These are phyloP conservation scores for Leptosomus discolor DNA, from an alignment of 2,113 vertebrate genomes.

Conservation along the genomic window DNA sequence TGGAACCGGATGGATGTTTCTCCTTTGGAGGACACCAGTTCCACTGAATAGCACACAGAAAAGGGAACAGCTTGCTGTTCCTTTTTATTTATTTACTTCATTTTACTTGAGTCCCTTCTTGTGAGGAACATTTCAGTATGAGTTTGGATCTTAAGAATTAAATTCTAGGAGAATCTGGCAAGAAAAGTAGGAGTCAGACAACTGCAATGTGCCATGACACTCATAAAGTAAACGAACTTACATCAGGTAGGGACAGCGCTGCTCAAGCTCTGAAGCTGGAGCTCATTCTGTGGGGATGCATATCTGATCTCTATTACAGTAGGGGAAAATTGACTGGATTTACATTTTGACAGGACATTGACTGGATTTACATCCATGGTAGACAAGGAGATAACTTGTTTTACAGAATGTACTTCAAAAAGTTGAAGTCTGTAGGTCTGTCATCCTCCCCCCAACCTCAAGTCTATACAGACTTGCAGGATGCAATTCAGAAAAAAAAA, in stretches of 20 bases:
- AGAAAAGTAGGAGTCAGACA: not conserved
- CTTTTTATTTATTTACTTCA: not conserved
- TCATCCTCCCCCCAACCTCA: rapidly evolving
- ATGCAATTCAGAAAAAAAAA: not conserved
- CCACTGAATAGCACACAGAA: not conserved
- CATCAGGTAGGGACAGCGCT: not conserved
- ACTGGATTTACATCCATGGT: not conserved
- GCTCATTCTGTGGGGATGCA: not conserved
- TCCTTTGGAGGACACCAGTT: not conserved
- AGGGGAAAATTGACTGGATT: not conserved
- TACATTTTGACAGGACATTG: not conserved
- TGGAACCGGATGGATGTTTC: not conserved
- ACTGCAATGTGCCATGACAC: not conserved
- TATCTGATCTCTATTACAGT: not conserved
- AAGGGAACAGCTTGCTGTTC: not conserved
- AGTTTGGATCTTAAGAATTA: not conserved
- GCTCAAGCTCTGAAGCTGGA: not conserved
- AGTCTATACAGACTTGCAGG: rapidly evolving
- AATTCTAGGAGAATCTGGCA: not conserved
- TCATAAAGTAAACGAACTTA: not conserved
- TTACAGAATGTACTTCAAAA: not conserved
- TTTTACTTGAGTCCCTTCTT: not conserved
- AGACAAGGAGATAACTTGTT: not conserved
- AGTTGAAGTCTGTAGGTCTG: not conserved
- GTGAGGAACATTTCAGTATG: not conserved